A percentile compares a stretch with the other conserved stretches of the same genome.
Conservation (phyloP, 53 echinoderm and acorn worm species). For the Paracentrotus lividus region DNA sequence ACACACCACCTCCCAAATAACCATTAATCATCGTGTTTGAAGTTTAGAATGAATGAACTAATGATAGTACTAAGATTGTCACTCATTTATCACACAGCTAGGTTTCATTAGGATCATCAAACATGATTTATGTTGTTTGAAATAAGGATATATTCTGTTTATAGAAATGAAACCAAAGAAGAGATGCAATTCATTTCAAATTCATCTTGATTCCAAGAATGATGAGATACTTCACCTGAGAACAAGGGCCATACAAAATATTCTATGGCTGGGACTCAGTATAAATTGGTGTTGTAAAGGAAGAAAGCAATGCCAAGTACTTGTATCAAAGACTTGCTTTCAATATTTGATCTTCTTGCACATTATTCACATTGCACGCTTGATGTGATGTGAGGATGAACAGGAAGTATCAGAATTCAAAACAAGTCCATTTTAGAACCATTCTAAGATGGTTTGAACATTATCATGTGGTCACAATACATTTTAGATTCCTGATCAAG, state of each 20-base stretch:
- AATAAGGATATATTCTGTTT: background rate
- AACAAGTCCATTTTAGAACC: constrained; percentile 19
- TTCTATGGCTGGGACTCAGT: background rate
- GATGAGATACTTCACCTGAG: background rate
- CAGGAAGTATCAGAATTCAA: background rate
- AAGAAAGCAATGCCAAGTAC: constrained; percentile 53
- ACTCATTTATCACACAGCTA: background rate
- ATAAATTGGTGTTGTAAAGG: background rate
- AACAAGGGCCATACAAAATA: background rate
- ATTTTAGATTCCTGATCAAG: background rate
- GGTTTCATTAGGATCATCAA: background rate
- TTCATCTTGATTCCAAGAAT: background rate
- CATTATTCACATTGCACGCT: constrained; percentile 14
- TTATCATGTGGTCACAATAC: background rate
- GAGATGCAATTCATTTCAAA: background rate
- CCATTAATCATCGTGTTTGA: background rate
- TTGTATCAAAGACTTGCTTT: constrained; percentile 63
- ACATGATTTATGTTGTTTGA: background rate
- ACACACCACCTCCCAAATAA: background rate
- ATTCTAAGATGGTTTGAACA: background rate
- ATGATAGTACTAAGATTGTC: too few species aligned
- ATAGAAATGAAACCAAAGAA: background rate
- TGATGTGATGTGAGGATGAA: constrained; percentile 19
- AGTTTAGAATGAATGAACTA: background rate
- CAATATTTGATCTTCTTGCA: constrained; percentile 9